phyloP scores from a whole-genome alignment of 2,888 invertebrate genomes.

The Odontomyia ornata region DNA sequence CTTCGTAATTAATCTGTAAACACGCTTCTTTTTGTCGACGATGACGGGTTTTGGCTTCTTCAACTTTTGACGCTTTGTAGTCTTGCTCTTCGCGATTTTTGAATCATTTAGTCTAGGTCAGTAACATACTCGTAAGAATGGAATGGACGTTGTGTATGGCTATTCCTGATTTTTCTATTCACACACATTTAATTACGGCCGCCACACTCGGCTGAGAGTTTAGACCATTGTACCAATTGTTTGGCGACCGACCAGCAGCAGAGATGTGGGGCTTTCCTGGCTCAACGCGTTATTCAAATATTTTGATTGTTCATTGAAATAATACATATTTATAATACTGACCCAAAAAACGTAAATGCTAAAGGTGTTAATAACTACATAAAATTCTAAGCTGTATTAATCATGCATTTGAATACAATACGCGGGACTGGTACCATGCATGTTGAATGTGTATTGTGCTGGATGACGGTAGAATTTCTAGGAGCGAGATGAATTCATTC shows the following conservation, averaged over 20 bases:
- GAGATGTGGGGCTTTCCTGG: not conserved
- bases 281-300: not conserved
- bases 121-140: not conserved
- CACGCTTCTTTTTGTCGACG: too few species aligned
- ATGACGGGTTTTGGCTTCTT: too few species aligned
- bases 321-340: slow-evolving; percentile 13
- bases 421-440: not conserved
- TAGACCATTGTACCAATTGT: not conserved
- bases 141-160: not conserved
- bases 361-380: slow-evolving; percentile 10
- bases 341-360: slow-evolving; percentile 13
- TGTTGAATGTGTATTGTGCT: not conserved
- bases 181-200: not conserved
- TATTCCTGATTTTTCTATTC: slow-evolving; percentile 1
- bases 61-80: too few species aligned
- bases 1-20: too few species aligned
- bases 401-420: slow-evolving; percentile 6
- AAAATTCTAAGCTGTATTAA: not conserved
- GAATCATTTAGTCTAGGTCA: not conserved
- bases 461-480: not conserved
- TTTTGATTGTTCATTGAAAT: slow-evolving; percentile 6
- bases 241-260: not conserved
- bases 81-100: too few species aligned
- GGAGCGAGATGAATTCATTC: not conserved
- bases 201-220: not conserved